Conservation (phyloP, 2,113 vertebrate species). For the Bagarius yarrelli region DNA sequence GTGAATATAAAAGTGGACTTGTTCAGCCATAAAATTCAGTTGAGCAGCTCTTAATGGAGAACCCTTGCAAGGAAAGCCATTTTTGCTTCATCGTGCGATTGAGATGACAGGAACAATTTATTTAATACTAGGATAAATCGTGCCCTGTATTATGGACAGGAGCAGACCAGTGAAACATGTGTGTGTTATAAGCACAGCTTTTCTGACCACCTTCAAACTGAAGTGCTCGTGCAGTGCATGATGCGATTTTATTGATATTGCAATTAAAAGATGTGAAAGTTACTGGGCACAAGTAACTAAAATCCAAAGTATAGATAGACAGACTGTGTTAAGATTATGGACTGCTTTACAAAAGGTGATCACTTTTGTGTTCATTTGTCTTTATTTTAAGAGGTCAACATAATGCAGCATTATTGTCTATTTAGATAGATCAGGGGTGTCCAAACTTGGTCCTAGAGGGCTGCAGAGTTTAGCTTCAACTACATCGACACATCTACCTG, state of each 20-base stretch:
- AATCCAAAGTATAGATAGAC: not conserved
- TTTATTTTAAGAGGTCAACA: not conserved
- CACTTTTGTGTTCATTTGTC: not conserved
- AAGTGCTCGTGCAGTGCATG: not conserved
- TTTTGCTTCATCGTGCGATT: constrained; percentile 31
- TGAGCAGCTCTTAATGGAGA: constrained; percentile 20
- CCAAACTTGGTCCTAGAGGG: too few species aligned
- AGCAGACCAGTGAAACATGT: constrained; percentile 15
- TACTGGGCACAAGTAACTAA: not conserved
- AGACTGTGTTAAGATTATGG: too few species aligned
- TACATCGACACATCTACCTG: too few species aligned
- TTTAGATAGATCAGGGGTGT: too few species aligned
- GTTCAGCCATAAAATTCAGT: constrained; percentile 23
- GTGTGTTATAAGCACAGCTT: not conserved
- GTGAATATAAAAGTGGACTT: constrained; percentile 30
- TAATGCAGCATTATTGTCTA: too few species aligned
- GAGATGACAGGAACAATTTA: constrained; percentile 27
- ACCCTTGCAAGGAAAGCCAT: constrained; percentile 24
- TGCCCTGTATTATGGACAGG: not conserved
- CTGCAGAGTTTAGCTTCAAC: too few species aligned
- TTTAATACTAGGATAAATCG: constrained; percentile 35
- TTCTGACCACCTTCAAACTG: not conserved
- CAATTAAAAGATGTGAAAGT: not conserved
- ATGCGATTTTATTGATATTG: not conserved
- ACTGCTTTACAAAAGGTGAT: not conserved